Conservation (phyloP, 2,113 vertebrate species). For the Poecilia latipinna region DNA sequence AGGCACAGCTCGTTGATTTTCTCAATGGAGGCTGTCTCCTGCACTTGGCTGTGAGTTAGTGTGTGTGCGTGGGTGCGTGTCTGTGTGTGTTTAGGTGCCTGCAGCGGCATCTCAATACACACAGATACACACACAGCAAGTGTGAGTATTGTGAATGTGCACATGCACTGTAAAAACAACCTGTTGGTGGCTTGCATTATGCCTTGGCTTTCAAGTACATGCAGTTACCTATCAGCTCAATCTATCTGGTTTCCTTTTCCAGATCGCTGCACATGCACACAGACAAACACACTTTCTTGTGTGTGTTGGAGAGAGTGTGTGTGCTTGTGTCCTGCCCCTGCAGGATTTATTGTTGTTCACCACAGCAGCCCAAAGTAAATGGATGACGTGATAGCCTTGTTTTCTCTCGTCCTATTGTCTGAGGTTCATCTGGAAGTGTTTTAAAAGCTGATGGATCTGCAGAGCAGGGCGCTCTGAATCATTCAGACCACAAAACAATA, state of each 20-base stretch:
- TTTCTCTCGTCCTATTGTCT: conserved; percentile 70
- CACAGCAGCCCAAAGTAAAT: conserved; percentile 73
- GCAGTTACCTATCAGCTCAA: conserved; percentile 71
- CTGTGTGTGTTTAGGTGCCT: conserved; percentile 18
- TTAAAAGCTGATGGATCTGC: conserved; percentile 60
- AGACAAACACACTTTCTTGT: conserved; percentile 63
- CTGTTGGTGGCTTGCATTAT: conserved; percentile 68
- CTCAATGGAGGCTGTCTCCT: conserved; percentile 79
- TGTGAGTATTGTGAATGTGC: conserved; percentile 15
- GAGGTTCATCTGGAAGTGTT: conserved; percentile 80
- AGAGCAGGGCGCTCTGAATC: conserved; percentile 56
- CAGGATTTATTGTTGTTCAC: conserved; percentile 69
- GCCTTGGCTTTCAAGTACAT: conserved; percentile 65
- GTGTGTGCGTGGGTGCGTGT: conserved; percentile 5
- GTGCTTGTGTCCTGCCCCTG: conserved; percentile 31
- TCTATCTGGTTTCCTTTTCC: conserved; percentile 74
- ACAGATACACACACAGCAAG: neutral
- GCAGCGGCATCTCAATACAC: too few relatives aligned
- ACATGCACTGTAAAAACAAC: conserved; percentile 61
- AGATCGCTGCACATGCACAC: conserved; percentile 65
- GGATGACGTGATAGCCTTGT: conserved; percentile 66
- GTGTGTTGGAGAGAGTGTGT: conserved; percentile 19
- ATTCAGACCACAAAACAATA: conserved; percentile 67
- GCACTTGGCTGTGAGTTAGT: conserved; percentile 48
- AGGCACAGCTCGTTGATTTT: conserved; percentile 76